phyloP scores from a whole-genome alignment of 2,888 invertebrate species.

The Rhodophaea formosa region DNA sequence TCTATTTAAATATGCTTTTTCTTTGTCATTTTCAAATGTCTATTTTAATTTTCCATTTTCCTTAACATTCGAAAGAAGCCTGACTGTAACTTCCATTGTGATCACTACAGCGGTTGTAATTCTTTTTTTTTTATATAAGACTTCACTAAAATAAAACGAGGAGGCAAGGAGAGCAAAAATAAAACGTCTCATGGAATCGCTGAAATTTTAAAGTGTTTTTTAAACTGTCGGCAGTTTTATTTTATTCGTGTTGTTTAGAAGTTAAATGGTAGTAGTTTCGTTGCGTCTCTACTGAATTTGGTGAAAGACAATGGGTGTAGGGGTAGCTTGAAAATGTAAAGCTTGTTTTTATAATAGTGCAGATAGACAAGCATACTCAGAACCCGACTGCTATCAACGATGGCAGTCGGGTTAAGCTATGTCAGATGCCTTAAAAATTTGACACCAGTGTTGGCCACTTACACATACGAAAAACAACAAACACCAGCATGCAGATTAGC shows the following conservation, averaged over 20 bases:
- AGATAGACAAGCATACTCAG: too few species aligned
- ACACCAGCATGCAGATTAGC: too few species aligned
- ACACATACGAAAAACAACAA: too few species aligned
- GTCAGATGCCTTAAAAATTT: too few species aligned
- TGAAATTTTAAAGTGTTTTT: conserved; percentile 23
- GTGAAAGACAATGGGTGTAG: not conserved
- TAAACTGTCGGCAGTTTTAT: conserved; percentile 19
- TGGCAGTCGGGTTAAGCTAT: too few species aligned
- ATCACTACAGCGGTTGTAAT: not conserved
- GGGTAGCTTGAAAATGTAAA: not conserved
- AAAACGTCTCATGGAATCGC: conserved; percentile 16
- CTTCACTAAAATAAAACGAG: not conserved
- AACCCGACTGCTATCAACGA: too few species aligned
- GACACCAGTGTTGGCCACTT: too few species aligned
- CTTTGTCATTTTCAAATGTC: not conserved
- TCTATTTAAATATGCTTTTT: too few species aligned
- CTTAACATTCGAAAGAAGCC: not conserved
- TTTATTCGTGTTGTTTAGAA: conserved; percentile 20
- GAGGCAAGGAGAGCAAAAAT: not conserved
- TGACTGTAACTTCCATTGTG: too few species aligned
- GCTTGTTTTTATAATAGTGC: too few species aligned
- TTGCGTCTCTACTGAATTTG: not conserved
- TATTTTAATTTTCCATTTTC: not conserved
- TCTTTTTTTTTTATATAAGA: conserved; percentile 5
- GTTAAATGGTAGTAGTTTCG: conserved; percentile 5